Conservation (phyloP, 1,140 invertebrate species). For the Tribolium madens region DNA sequence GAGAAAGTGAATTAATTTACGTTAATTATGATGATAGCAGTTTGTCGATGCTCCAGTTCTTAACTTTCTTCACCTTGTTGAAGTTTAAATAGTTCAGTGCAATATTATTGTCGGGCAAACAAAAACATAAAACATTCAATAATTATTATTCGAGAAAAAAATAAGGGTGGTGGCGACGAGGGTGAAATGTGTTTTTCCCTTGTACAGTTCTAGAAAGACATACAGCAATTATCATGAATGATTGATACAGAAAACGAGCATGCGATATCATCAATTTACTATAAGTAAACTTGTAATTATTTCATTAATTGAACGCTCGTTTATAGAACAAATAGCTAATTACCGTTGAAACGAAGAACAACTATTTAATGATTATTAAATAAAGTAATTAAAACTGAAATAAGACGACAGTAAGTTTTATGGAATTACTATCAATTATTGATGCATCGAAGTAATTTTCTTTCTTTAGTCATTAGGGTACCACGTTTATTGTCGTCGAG, state of each 20-base stretch:
- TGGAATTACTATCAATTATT: conserved; percentile 6
- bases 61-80: too few species aligned
- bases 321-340: conserved; percentile 51
- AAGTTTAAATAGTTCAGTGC: background rate
- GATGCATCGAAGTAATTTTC: conserved; percentile 12
- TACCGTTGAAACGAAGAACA: conserved; percentile 31
- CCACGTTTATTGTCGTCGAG: background rate
- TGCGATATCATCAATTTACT: conserved; percentile 43
- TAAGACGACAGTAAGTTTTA: conserved; percentile 23
- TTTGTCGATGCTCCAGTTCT: too few species aligned
- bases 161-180: background rate
- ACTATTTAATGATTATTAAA: conserved; percentile 38
- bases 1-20: too few species aligned
- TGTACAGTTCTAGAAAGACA: conserved; percentile 14
- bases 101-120: background rate
- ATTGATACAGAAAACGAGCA: conserved; percentile 37
- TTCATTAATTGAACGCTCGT: conserved; percentile 52
- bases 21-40: too few species aligned
- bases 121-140: conserved; percentile 10
- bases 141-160: conserved; percentile 24
- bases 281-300: conserved; percentile 51
- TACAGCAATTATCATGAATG: conserved; percentile 48
- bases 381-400: conserved; percentile 35
- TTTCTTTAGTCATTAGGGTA: conserved; percentile 6
- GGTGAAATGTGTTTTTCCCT: conserved; percentile 10